Evolutionary conservation across 1,140 invertebrate genomes (phyloP).

Genomic region (Anagrus nilaparvatae): DNA sequence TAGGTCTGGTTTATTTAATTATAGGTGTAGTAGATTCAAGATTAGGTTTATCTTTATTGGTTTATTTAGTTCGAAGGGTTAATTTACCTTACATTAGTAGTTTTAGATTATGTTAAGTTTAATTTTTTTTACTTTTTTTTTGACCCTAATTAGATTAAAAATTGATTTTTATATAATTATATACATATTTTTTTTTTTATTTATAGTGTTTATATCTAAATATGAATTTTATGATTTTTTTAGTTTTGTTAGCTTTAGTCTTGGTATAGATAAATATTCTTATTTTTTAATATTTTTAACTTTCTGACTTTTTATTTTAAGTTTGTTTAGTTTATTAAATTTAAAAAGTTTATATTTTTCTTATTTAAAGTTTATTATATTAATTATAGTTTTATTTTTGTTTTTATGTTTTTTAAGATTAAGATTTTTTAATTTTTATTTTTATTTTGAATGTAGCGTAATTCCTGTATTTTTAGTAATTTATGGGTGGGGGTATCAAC

Average conservation of each 20-base stretch:
- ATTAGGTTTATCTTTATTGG: too few species aligned
- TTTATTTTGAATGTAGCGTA: constrained; percentile 54
- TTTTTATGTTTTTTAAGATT: constrained; percentile 47
- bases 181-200: constrained; percentile 50
- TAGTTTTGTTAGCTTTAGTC: constrained; percentile 35
- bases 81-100: too few species aligned
- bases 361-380: too few species aligned
- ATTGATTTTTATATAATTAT: constrained; percentile 47
- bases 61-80: too few species aligned
- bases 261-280: constrained; percentile 40
- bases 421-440: constrained; percentile 53
- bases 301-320: constrained; percentile 44
- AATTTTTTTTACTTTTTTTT: constrained; percentile 30
- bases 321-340: constrained; percentile 36
- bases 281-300: constrained; percentile 44
- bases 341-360: too few species aligned
- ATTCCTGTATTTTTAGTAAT: constrained; percentile 53
- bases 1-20: too few species aligned
- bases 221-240: constrained; percentile 25
- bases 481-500: constrained; percentile 51
- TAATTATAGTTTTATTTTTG: constrained; percentile 42
- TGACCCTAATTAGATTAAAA: constrained; percentile 35
- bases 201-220: constrained; percentile 41
- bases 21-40: too few species aligned
- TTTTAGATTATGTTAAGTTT: too few species aligned